Percentiles rank a stretch among this genome's conserved stretches.
phyloP scores from a whole-genome alignment of 2,113 vertebrate genomes.

The Heterotilapia buettikoferi region DNA sequence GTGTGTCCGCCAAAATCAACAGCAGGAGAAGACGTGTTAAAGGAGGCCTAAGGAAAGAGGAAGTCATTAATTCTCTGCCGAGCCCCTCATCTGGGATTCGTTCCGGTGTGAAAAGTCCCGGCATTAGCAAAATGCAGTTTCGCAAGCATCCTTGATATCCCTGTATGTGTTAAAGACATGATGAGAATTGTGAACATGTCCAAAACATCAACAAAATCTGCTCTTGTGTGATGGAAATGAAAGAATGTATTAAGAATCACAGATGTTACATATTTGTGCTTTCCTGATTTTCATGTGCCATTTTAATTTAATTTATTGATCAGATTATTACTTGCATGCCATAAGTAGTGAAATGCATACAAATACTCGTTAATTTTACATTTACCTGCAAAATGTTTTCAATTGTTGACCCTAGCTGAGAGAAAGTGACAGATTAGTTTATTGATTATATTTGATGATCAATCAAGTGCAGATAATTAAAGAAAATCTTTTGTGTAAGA shows the following conservation, averaged over 20 bases:
- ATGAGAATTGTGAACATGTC: background rate
- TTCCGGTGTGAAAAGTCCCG: constrained; percentile 8
- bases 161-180: background rate
- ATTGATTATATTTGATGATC: background rate
- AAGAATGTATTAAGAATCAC: background rate
- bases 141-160: background rate
- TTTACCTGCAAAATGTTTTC: background rate
- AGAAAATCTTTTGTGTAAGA: constrained; percentile 6
- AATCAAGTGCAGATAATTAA: constrained; percentile 6
- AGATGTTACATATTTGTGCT: background rate
- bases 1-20: constrained; percentile 28
- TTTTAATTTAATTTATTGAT: constrained; percentile 32
- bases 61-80: background rate
- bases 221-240: background rate
- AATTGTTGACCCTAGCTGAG: background rate
- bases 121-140: constrained; percentile 17
- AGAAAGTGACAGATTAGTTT: background rate
- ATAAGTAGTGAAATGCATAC: background rate
- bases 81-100: background rate
- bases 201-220: background rate
- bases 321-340: background rate
- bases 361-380: background rate
- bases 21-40: background rate
- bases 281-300: constrained; percentile 7
- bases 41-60: constrained; percentile 5